Evolutionary conservation across 2,113 vertebrate genomes (phyloP).

Genomic region (Rhagologus leucostigma): DNA sequence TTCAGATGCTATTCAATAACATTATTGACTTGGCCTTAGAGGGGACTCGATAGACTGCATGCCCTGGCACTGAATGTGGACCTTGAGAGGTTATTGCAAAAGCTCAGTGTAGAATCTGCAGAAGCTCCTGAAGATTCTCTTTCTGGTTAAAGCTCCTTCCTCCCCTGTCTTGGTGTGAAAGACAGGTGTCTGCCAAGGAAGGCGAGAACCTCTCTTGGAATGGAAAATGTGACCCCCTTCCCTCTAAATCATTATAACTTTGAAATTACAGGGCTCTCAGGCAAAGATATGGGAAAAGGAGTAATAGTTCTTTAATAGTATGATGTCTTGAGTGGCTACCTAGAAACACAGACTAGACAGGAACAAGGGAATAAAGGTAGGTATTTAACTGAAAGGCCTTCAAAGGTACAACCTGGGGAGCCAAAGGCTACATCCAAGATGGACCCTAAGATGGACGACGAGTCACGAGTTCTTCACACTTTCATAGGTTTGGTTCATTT

Average conservation of each 20-base stretch:
- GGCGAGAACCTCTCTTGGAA: not conserved
- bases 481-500: no score
- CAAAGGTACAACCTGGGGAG: no score
- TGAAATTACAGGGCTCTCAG: not conserved
- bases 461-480: no score
- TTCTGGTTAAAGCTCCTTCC: not conserved
- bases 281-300: not conserved
- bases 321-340: no score
- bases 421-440: no score
- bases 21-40: not conserved
- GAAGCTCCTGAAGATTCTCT: not conserved
- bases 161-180: not conserved
- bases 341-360: no score
- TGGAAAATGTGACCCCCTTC: not conserved
- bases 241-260: not conserved
- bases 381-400: no score
- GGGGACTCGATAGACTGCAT: not conserved
- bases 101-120: not conserved
- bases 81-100: not conserved
- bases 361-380: no score
- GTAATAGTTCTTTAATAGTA: no score
- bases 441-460: no score
- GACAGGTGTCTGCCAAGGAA: not conserved
- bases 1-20: not conserved
- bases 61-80: not conserved